These are phyloP conservation scores for Empidonax alnorum DNA, from an alignment of 2,113 vertebrate species.

Conservation along the genomic window DNA sequence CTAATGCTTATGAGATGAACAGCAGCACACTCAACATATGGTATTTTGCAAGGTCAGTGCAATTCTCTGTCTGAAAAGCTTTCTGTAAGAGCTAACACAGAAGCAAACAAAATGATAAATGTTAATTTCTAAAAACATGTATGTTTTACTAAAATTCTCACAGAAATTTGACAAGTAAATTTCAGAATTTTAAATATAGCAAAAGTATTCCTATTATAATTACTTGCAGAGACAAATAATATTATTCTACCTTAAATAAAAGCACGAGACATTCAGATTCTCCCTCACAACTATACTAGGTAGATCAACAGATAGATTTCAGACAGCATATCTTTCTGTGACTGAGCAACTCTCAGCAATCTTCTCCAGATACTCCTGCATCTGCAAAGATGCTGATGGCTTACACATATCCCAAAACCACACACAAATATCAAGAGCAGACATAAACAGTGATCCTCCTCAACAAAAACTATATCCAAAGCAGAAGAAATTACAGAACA, in stretches of 20 bases:
- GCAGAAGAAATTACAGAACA: not conserved
- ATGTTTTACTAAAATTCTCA: not conserved
- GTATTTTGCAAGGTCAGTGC: slow-evolving; percentile 24
- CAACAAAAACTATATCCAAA: not conserved
- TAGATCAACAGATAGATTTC: not conserved
- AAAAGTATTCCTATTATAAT: not conserved
- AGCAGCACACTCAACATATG: slow-evolving; percentile 33
- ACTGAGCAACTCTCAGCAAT: slow-evolving; percentile 24
- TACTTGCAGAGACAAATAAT: slow-evolving; percentile 14
- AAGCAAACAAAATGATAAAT: not conserved
- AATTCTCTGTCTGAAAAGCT: not conserved
- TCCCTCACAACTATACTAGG: not conserved
- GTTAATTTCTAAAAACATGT: not conserved
- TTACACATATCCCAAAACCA: not conserved
- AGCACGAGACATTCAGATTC: slow-evolving; percentile 6
- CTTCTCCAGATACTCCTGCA: not conserved
- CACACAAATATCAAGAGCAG: not conserved
- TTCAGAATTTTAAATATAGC: not conserved
- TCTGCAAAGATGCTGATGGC: not conserved
- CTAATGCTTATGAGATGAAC: slow-evolving; percentile 1
- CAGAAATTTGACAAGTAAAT: slow-evolving; percentile 57
- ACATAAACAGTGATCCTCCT: not conserved
- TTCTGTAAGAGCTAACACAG: not conserved
- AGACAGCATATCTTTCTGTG: slow-evolving; percentile 25
- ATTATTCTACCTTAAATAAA: slow-evolving; percentile 37